A percentile compares a stretch with the other conserved stretches of the same genome.
Evolutionary conservation across 2,797 vertebrate species (phyloP).

Genomic region (Acipenser oxyrinchus): DNA sequence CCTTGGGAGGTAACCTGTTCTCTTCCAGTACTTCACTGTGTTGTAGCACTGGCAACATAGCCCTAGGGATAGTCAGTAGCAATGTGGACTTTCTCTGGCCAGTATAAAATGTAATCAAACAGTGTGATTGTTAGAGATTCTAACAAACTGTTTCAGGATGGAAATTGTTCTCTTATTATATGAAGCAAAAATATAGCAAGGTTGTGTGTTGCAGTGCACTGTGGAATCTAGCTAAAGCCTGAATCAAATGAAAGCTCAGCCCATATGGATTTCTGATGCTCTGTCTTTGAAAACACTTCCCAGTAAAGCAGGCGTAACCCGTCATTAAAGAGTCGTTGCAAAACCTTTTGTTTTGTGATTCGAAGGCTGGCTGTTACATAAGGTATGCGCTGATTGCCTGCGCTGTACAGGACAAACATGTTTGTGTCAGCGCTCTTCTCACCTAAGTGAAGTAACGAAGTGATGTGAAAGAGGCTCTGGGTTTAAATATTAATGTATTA

Average conservation of each 20-base stretch:
- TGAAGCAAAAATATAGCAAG: conserved; percentile 12
- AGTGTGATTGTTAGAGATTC: neutral
- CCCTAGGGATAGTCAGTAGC: too few relatives aligned
- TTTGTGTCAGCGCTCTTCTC: too few relatives aligned
- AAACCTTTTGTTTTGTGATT: neutral
- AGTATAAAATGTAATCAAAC: neutral
- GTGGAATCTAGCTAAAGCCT: too few relatives aligned
- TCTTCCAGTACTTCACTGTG: neutral
- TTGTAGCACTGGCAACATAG: too few relatives aligned
- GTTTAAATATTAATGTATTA: too few relatives aligned
- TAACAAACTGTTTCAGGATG: neutral
- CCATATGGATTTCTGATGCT: neutral
- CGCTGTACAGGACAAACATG: too few relatives aligned
- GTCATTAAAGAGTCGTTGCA: neutral
- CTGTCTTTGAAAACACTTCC: neutral
- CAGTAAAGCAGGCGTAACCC: neutral
- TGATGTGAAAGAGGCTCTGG: too few relatives aligned
- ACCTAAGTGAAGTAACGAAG: too few relatives aligned
- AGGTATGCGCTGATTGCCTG: too few relatives aligned
- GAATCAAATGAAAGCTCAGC: neutral
- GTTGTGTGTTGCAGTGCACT: conserved; percentile 17
- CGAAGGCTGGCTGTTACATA: neutral
- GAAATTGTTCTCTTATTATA: conserved; percentile 15
- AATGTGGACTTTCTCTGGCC: neutral
- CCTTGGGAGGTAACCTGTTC: conserved; percentile 76